Evolutionary conservation across 2,888 invertebrate genomes (phyloP).

Genomic region (Leuctra nigra): DNA sequence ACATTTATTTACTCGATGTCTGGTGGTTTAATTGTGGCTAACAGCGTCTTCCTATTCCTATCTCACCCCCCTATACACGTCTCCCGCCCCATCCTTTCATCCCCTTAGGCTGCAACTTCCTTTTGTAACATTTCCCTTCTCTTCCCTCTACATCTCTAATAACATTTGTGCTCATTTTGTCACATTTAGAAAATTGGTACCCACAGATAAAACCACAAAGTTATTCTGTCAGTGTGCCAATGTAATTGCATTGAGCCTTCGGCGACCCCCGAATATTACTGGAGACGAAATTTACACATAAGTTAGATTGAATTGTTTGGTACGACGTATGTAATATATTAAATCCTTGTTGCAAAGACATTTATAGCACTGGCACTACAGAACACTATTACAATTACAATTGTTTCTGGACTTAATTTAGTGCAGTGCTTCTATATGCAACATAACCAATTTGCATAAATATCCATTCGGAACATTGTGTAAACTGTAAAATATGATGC

Average conservation of each 20-base stretch:
- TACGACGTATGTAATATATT: too few species aligned
- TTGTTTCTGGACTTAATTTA: too few species aligned
- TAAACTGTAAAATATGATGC: too few species aligned
- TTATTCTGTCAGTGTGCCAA: conserved; percentile 12
- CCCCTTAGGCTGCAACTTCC: conserved; percentile 6
- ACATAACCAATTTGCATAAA: too few species aligned
- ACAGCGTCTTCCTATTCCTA: conserved; percentile 19
- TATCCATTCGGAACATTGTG: too few species aligned
- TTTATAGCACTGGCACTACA: too few species aligned
- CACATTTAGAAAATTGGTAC: conserved; percentile 17
- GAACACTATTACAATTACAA: too few species aligned
- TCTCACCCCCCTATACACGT: conserved; percentile 9
- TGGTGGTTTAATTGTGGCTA: conserved; percentile 17
- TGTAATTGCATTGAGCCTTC: conserved; percentile 12
- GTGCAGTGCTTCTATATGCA: too few species aligned
- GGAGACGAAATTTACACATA: too few species aligned
- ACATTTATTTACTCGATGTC: conserved; percentile 19
- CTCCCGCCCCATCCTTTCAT: conserved; percentile 8
- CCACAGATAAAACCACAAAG: conserved; percentile 1
- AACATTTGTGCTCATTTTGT: conserved; percentile 19
- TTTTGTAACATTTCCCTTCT: conserved; percentile 15
- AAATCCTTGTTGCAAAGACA: too few species aligned
- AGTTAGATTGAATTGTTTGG: too few species aligned
- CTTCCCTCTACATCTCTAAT: conserved; percentile 8
- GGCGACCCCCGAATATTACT: too few species aligned